These are phyloP conservation scores for Alaudala cheleensis DNA, from an alignment of 2,113 vertebrate species.

Conservation along the genomic window DNA sequence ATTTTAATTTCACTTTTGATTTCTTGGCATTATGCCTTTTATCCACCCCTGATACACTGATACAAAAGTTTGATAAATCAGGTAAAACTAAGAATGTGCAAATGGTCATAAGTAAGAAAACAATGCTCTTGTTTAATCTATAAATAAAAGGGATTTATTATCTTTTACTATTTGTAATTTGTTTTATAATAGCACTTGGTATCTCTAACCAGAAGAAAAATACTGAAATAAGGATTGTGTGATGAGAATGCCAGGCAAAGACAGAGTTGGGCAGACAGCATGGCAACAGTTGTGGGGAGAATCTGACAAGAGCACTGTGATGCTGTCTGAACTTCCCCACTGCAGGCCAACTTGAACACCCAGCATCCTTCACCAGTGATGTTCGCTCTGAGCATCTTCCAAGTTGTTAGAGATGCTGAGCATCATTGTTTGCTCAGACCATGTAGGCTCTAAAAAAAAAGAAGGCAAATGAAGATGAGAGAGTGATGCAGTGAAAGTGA, in stretches of 20 bases:
- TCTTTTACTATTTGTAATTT: background rate
- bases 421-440: background rate
- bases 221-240: background rate
- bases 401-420: background rate
- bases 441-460: background rate
- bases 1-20: background rate
- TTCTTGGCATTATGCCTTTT: background rate
- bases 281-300: background rate
- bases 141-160: background rate
- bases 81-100: background rate
- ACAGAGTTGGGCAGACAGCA: background rate
- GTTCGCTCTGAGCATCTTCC: background rate
- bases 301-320: no score
- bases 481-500: background rate
- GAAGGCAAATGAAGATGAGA: background rate
- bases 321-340: background rate
- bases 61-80: background rate
- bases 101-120: background rate
- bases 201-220: background rate
- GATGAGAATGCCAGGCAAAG: background rate
- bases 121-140: background rate
- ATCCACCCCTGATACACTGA: background rate
- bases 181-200: background rate
- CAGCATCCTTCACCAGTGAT: background rate
- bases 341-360: accelerated